phyloP scores from a whole-genome alignment of 2,797 vertebrate genomes.

The Salmo trutta region DNA sequence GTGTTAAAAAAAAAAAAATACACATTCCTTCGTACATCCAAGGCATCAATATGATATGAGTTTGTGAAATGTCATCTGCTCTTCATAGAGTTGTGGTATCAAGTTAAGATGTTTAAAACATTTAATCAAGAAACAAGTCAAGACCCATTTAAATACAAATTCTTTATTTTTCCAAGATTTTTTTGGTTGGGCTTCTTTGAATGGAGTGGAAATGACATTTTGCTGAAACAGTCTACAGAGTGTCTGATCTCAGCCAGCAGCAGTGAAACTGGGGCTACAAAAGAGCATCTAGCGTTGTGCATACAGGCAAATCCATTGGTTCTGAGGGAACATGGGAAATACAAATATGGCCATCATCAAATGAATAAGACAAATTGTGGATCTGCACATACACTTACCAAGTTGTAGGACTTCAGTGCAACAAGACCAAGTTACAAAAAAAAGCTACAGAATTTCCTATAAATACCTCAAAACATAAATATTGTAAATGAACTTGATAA shows the following conservation, averaged over 20 bases:
- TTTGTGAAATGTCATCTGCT: neutral
- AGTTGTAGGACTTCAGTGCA: conserved; percentile 48
- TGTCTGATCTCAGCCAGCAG: conserved; percentile 37
- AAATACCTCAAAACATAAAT: conserved; percentile 85
- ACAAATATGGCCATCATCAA: conserved; percentile 12
- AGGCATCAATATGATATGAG: neutral
- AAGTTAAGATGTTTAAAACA: neutral
- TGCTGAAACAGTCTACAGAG: conserved; percentile 36
- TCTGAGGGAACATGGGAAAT: conserved; percentile 41
- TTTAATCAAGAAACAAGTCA: conserved; percentile 6
- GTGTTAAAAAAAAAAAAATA: too few species aligned
- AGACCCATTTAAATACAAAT: conserved; percentile 65
- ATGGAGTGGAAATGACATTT: conserved; percentile 72
- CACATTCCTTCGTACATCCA: neutral
- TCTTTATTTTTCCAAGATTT: conserved; percentile 65
- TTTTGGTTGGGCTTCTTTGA: conserved; percentile 76
- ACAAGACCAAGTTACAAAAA: conserved; percentile 58
- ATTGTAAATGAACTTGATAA: conserved; percentile 81
- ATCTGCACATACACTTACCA: conserved; percentile 30
- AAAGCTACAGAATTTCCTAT: conserved; percentile 66
- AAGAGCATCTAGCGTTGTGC: conserved; percentile 33
- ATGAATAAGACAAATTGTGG: conserved; percentile 31
- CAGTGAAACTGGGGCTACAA: conserved; percentile 19
- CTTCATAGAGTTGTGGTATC: neutral
- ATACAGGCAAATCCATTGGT: conserved; percentile 37